Evolutionary conservation across 2,888 invertebrate genomes (phyloP).

Genomic region (Abrostola tripartita): DNA sequence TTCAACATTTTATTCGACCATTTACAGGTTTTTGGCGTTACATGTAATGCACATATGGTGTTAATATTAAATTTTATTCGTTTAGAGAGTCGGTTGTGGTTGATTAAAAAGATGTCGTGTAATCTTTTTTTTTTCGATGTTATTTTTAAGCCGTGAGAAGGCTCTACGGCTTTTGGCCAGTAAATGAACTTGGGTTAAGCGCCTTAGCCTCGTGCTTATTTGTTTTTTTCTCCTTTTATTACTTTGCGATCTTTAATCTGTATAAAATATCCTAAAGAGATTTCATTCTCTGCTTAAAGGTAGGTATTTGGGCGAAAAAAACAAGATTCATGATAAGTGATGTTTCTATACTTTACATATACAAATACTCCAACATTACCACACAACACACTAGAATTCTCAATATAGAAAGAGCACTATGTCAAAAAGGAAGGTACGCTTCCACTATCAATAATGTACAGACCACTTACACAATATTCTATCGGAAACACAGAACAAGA

Average conservation of each 20-base stretch:
- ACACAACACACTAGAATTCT: conserved; percentile 11
- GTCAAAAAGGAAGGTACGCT: conserved; percentile 53
- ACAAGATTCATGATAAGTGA: not conserved
- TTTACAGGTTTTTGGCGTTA: conserved; percentile 74
- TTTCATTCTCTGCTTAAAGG: conserved; percentile 26
- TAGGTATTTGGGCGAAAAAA: conserved; percentile 13
- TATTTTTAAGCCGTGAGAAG: conserved; percentile 59
- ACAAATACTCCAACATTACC: not conserved
- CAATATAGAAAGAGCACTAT: conserved; percentile 52
- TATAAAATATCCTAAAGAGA: conserved; percentile 24
- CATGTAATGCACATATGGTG: conserved; percentile 82
- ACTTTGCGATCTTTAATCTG: conserved; percentile 49
- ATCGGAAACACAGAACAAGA: conserved; percentile 66
- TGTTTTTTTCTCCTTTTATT: conserved; percentile 52
- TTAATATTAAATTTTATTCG: conserved; percentile 82
- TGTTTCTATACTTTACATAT: not conserved
- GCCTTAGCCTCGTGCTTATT: conserved; percentile 44
- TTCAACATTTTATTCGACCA: conserved; percentile 76
- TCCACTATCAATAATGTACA: conserved; percentile 74
- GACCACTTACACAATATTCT: conserved; percentile 73
- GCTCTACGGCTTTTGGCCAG: conserved; percentile 51
- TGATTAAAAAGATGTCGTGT: conserved; percentile 77
- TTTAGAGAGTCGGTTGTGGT: conserved; percentile 68
- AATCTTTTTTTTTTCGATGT: conserved; percentile 64
- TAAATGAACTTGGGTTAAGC: conserved; percentile 48